phyloP scores from a whole-genome alignment of 2,113 vertebrate genomes.

The Protobothrops flavoviridis region DNA sequence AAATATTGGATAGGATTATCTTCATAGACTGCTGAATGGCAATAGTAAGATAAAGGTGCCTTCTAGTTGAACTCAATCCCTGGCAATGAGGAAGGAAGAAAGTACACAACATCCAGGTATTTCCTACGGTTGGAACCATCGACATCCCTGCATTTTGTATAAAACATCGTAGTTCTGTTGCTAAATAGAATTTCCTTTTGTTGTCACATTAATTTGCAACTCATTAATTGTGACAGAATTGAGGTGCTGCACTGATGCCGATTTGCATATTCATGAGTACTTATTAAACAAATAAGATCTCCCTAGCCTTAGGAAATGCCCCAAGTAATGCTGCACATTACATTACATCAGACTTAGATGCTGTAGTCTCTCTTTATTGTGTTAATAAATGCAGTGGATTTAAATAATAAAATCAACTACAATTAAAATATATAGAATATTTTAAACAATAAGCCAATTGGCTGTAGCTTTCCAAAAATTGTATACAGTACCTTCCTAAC shows the following conservation, averaged over 20 bases:
- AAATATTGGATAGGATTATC: not conserved
- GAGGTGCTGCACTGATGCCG: conserved; percentile 71
- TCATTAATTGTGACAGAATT: conserved; percentile 81
- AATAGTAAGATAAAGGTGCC: not conserved
- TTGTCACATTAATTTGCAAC: conserved; percentile 82
- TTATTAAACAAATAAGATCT: conserved; percentile 84
- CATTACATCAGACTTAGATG: conserved; percentile 69
- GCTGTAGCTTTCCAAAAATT: conserved; percentile 23
- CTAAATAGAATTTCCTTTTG: conserved; percentile 82
- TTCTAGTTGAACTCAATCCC: not conserved
- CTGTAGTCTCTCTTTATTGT: conserved; percentile 76
- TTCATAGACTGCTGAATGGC: not conserved
- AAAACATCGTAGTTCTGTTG: conserved; percentile 63
- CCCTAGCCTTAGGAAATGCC: conserved; percentile 72
- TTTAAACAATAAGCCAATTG: conserved; percentile 72
- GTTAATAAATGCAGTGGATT: conserved; percentile 73
- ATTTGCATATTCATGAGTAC: conserved; percentile 82
- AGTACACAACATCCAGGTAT: conserved; percentile 4
- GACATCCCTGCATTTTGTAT: conserved; percentile 70
- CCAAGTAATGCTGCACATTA: conserved; percentile 75
- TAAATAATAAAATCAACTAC: conserved; percentile 30
- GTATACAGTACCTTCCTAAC: not conserved
- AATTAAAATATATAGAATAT: conserved; percentile 49
- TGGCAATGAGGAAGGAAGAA: not conserved
- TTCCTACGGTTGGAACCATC: conserved; percentile 13